These are phyloP conservation scores for Pseudomyrmex dendroicus DNA, from an alignment of 1,140 invertebrate genomes.

Conservation along the genomic window DNA sequence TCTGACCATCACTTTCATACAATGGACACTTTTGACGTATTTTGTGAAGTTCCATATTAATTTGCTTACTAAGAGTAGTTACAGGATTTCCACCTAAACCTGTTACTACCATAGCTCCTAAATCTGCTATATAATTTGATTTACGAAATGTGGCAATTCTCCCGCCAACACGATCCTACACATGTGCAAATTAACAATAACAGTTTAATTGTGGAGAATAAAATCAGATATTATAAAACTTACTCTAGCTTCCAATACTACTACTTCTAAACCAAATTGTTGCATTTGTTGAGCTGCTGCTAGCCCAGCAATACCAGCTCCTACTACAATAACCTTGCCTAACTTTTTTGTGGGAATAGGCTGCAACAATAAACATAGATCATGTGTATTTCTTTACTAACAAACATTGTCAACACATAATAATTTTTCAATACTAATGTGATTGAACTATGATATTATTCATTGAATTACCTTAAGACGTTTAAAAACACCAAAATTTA, in stretches of 20 bases:
- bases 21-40: conserved; percentile 98
- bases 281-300: conserved; percentile 97
- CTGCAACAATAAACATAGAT: conserved; percentile 72
- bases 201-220: conserved; percentile 20
- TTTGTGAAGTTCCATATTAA: conserved; percentile 98
- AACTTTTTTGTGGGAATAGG: conserved; percentile 91
- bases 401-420: background rate
- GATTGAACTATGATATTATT: background rate
- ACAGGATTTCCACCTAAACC: conserved; percentile 98
- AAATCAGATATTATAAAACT: conserved; percentile 66
- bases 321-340: conserved; percentile 97
- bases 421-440: conserved; percentile 10
- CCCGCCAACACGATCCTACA: conserved; percentile 96
- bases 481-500: conserved; percentile 99
- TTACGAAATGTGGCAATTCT: conserved; percentile 98
- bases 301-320: conserved; percentile 97
- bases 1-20: conserved; percentile 97
- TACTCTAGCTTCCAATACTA: conserved; percentile 96
- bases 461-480: conserved; percentile 88
- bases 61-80: conserved; percentile 97
- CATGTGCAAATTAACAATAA: conserved; percentile 6
- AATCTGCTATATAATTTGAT: conserved; percentile 96
- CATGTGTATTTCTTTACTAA: conserved; percentile 13
- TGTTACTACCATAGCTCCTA: conserved; percentile 96
- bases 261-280: conserved; percentile 98